Conservation (phyloP, 2,888 invertebrate species). For the Antheraea assamensis region DNA sequence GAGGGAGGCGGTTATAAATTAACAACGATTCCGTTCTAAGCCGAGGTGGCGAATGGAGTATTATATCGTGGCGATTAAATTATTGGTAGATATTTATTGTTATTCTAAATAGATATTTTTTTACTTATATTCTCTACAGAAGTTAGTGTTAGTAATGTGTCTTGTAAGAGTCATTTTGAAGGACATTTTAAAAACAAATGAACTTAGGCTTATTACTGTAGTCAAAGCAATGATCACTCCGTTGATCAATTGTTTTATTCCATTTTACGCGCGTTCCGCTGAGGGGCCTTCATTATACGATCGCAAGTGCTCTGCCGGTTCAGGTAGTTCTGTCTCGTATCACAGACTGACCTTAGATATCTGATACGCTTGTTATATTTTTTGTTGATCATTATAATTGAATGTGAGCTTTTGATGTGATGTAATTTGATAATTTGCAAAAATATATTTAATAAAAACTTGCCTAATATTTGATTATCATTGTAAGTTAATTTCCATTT, state of each 20-base stretch:
- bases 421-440: conserved; percentile 76
- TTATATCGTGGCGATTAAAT: conserved; percentile 32
- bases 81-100: conserved; percentile 22
- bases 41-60: conserved; percentile 65
- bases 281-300: conserved; percentile 76
- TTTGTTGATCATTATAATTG: conserved; percentile 67
- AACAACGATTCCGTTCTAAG: conserved; percentile 55
- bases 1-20: conserved; percentile 78
- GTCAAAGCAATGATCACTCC: conserved; percentile 65
- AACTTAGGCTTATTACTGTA: conserved; percentile 32
- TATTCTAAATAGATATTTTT: background rate
- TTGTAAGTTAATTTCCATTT: conserved; percentile 25
- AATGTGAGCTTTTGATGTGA: conserved; percentile 72
- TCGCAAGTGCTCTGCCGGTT: conserved; percentile 68
- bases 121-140: background rate
- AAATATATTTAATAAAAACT: conserved; percentile 67
- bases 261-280: conserved; percentile 37
- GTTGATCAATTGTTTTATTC: conserved; percentile 75
- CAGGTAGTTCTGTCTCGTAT: conserved; percentile 74
- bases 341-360: conserved; percentile 78
- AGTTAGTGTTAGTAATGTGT: background rate
- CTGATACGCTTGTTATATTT: conserved; percentile 72
- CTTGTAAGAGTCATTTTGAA: background rate
- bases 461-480: conserved; percentile 51
- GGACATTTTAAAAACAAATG: background rate